Percentiles rank a stretch among this genome's conserved stretches.
Conservation (phyloP, 2,113 vertebrate species). For the Tragelaphus scriptus region DNA sequence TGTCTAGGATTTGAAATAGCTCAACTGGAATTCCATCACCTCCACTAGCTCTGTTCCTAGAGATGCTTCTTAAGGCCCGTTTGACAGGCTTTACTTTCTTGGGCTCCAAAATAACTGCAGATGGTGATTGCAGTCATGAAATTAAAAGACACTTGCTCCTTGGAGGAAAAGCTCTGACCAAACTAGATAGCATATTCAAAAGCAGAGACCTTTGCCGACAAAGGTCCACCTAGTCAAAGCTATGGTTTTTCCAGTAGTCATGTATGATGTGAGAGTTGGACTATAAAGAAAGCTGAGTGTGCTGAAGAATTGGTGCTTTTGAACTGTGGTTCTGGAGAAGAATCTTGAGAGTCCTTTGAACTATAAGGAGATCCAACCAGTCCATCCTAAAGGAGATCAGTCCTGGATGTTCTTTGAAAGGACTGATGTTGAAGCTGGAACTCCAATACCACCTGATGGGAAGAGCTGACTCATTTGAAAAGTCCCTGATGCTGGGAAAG, state of each 20-base stretch:
- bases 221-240: no score
- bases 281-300: no score
- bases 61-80: not conserved
- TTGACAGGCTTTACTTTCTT: not conserved
- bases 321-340: not conserved
- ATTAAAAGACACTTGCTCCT: no score
- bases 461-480: not conserved
- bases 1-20: not conserved
- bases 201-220: no score
- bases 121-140: no score
- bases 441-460: not conserved
- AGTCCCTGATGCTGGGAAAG: not conserved
- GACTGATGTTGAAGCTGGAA: not conserved
- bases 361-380: not conserved
- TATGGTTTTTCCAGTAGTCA: no score
- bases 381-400: not conserved
- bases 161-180: no score
- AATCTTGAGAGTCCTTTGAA: not conserved
- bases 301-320: not conserved
- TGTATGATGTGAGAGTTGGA: no score
- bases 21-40: not conserved
- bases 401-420: not conserved
- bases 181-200: no score
- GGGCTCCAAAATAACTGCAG: no score
- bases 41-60: not conserved